Evolutionary conservation across 2,888 invertebrate species (phyloP).

Genomic region (Electrophaes corylata): DNA sequence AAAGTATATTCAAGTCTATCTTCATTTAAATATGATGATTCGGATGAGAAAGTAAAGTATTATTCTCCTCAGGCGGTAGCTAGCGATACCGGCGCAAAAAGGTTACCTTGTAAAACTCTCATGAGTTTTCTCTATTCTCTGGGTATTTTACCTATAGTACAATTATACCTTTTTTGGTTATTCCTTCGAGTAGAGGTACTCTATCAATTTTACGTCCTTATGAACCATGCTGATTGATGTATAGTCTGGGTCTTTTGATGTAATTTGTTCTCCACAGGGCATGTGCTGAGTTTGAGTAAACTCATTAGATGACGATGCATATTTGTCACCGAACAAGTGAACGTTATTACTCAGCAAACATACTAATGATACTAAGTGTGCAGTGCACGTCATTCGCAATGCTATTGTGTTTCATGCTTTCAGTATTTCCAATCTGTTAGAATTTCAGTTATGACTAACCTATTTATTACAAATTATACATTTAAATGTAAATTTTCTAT

Average conservation of each 20-base stretch:
- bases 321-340: slow-evolving; percentile 2
- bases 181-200: background rate
- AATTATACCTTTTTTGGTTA: background rate
- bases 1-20: slow-evolving; percentile 5
- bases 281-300: slow-evolving; percentile 12
- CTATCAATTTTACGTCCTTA: background rate
- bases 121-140: background rate
- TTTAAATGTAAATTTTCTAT: slow-evolving; percentile 30
- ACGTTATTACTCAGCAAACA: slow-evolving; percentile 1
- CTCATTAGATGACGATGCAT: slow-evolving; percentile 32
- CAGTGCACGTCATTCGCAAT: slow-evolving; percentile 34
- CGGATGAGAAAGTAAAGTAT: slow-evolving; percentile 17
- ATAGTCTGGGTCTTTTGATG: background rate
- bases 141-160: background rate
- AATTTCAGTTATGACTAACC: too few species aligned
- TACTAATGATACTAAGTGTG: background rate
- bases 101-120: slow-evolving; percentile 18
- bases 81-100: slow-evolving; percentile 15
- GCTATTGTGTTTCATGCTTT: slow-evolving; percentile 30
- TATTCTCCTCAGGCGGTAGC: slow-evolving; percentile 12
- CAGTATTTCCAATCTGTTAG: slow-evolving; percentile 26
- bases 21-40: slow-evolving; percentile 20
- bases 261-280: slow-evolving; percentile 17
- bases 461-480: too few species aligned
- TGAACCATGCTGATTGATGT: slow-evolving; percentile 8